Evolutionary conservation across 2,888 invertebrate species (phyloP).

Genomic region (Pedicia rivosa): DNA sequence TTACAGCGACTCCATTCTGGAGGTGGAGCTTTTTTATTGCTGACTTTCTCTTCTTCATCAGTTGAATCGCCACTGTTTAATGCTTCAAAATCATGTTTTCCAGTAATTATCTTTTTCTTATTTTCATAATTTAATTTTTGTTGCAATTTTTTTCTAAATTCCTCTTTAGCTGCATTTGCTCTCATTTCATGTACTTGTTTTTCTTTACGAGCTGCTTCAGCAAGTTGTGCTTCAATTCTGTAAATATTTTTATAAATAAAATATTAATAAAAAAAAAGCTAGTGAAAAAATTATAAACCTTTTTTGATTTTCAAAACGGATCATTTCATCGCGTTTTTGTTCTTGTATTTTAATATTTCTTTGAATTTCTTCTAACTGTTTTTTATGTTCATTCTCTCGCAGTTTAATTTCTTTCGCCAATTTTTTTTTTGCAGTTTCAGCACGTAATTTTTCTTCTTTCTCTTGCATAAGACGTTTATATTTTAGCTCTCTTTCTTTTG

Average conservation of each 20-base stretch:
- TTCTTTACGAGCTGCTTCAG: conserved; percentile 19
- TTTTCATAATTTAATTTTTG: not conserved
- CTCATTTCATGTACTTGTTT: conserved; percentile 15
- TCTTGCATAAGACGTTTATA: conserved; percentile 6
- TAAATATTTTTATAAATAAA: not conserved
- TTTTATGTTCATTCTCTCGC: conserved; percentile 3
- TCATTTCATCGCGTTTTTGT: conserved; percentile 8
- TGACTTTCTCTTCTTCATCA: conserved; percentile 27
- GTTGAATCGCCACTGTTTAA: conserved; percentile 31
- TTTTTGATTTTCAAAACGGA: conserved; percentile 13
- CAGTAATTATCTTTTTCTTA: not conserved
- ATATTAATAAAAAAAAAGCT: no score
- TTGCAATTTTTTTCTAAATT: not conserved
- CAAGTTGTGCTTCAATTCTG: conserved; percentile 12
- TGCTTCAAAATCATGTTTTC: conserved; percentile 25
- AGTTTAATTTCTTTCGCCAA: conserved; percentile 5
- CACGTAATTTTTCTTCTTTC: conserved; percentile 7
- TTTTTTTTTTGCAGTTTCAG: conserved; percentile 8
- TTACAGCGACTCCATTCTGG: conserved; percentile 33
- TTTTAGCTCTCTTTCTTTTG: conserved; percentile 28
- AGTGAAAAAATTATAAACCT: no score
- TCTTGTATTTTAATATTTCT: conserved; percentile 8
- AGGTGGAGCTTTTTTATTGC: conserved; percentile 21
- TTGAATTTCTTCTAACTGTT: conserved; percentile 5
- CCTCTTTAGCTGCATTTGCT: no score